These are phyloP conservation scores for Zonitis immaculata DNA, from an alignment of 2,888 invertebrate species.

Conservation along the genomic window DNA sequence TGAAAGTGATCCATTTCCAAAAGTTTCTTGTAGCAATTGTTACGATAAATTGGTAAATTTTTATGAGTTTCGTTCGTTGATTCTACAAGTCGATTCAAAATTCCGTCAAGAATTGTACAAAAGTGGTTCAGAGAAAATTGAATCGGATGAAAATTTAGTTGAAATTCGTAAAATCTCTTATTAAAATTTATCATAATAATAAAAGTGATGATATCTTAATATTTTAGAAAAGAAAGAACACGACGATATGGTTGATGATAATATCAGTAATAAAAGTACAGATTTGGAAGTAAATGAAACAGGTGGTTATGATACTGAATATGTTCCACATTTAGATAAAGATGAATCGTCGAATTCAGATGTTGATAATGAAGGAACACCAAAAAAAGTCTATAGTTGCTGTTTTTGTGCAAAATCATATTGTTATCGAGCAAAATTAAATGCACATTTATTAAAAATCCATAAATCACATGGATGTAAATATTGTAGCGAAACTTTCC, in stretches of 20 bases:
- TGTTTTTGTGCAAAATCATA: too few relatives aligned
- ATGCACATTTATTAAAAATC: too few relatives aligned
- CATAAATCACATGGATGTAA: neutral
- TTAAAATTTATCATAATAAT: neutral
- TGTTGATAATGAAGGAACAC: too few relatives aligned
- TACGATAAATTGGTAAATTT: neutral
- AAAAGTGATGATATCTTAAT: neutral
- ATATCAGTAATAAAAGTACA: neutral
- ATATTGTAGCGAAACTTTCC: neutral
- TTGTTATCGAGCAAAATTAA: too few relatives aligned
- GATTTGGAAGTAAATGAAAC: neutral
- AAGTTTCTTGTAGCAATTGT: neutral
- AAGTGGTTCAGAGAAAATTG: neutral
- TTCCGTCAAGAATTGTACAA: neutral
- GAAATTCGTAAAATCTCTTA: too few relatives aligned
- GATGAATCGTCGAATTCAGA: neutral
- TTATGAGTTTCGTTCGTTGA: neutral
- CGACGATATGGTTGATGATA: neutral
- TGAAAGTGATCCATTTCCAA: neutral
- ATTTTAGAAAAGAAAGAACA: neutral
- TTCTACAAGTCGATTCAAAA: neutral
- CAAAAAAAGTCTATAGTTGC: too few relatives aligned
- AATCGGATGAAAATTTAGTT: neutral
- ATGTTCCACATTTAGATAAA: neutral
- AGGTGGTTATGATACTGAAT: neutral